Percentiles rank a stretch among this genome's conserved stretches.
Evolutionary conservation across 2,888 invertebrate species (phyloP).

Genomic region (Drosophila phalerata): DNA sequence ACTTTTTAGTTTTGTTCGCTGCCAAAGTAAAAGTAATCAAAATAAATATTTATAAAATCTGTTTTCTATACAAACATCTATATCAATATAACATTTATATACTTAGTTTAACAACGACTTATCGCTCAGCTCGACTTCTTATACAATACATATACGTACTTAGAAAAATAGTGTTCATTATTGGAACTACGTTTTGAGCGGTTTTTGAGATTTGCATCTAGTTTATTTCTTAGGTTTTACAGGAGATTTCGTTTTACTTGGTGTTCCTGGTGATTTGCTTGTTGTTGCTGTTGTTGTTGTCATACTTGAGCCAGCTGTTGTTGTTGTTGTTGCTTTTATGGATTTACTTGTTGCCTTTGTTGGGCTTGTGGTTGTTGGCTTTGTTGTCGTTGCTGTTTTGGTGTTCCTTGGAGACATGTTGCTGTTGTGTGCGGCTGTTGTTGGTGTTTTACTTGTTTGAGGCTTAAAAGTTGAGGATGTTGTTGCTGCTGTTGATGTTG

Average conservation of each 20-base stretch:
- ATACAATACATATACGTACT: slow-evolving; percentile 41
- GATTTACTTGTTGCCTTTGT: slow-evolving; percentile 49
- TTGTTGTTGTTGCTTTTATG: slow-evolving; percentile 30
- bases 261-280: slow-evolving; percentile 30
- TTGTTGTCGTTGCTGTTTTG: slow-evolving; percentile 39
- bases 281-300: slow-evolving; percentile 34
- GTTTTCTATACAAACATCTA: slow-evolving; percentile 45
- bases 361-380: slow-evolving; percentile 47
- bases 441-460: slow-evolving; percentile 18
- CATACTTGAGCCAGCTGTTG: slow-evolving; percentile 25
- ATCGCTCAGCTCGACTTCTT: slow-evolving; percentile 49
- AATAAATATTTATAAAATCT: slow-evolving; percentile 57
- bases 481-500: slow-evolving; percentile 14
- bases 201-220: slow-evolving; percentile 22
- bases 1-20: slow-evolving; percentile 11
- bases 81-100: slow-evolving; percentile 28
- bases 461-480: slow-evolving; percentile 29
- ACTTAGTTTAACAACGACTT: slow-evolving; percentile 25
- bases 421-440: slow-evolving; percentile 34
- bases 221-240: slow-evolving; percentile 60
- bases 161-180: slow-evolving; percentile 70
- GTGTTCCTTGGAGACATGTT: slow-evolving; percentile 40
- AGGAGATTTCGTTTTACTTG: slow-evolving; percentile 60
- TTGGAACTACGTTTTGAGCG: slow-evolving; percentile 34
- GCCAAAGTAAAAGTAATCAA: slow-evolving; percentile 48